Percentiles rank a stretch among this genome's conserved stretches.
These are phyloP conservation scores for Torymus tubicola DNA, from an alignment of 2,888 invertebrate genomes.

Conservation along the genomic window DNA sequence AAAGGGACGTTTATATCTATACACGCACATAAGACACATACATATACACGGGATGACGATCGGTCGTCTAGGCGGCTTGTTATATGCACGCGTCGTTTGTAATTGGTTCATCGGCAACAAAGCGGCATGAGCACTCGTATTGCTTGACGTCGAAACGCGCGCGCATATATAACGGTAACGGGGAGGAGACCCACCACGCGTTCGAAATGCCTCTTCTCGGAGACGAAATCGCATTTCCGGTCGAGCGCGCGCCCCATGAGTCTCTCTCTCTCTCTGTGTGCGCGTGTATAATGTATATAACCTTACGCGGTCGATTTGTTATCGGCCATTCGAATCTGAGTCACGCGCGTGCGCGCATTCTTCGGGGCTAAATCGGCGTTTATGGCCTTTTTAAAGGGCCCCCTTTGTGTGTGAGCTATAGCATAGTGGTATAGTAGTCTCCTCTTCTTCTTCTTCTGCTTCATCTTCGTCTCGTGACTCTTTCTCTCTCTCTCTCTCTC, in stretches of 20 bases:
- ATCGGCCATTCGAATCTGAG: conserved; percentile 40
- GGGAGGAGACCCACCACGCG: not conserved
- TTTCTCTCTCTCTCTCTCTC: conserved; percentile 14
- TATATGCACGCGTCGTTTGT: not conserved
- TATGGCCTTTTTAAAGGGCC: conserved; percentile 40
- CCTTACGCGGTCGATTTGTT: conserved; percentile 26
- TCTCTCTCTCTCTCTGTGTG: no score
- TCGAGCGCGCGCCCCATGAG: no score
- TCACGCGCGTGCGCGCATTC: conserved; percentile 24
- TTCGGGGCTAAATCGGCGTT: conserved; percentile 32
- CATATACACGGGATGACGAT: not conserved
- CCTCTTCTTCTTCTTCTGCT: no score
- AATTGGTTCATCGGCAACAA: conserved; percentile 30
- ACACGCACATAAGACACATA: no score
- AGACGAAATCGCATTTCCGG: conserved; percentile 39
- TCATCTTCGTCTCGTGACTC: no score
- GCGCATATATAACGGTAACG: conserved; percentile 4
- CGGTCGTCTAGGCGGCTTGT: conserved; percentile 1
- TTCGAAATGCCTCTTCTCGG: not conserved
- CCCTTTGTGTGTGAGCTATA: conserved; percentile 17
- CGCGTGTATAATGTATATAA: no score
- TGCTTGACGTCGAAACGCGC: not conserved
- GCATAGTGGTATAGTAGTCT: no score
- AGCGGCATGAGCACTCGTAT: not conserved
- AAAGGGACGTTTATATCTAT: conserved; percentile 8